phyloP scores from a whole-genome alignment of 2,888 invertebrate species.

The Prostheceraeus crozeri region DNA sequence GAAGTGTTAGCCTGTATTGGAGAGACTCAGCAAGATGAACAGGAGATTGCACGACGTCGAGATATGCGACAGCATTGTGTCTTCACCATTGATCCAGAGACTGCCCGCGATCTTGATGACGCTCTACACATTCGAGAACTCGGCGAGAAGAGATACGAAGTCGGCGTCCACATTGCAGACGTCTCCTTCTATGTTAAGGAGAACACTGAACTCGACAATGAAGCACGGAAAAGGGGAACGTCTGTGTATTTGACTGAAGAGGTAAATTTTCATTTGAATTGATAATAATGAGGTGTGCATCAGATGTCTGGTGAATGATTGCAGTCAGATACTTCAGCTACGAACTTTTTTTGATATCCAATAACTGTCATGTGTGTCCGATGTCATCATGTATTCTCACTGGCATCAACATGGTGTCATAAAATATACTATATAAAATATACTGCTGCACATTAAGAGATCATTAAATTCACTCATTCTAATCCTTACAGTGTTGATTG shows the following conservation, averaged over 20 bases:
- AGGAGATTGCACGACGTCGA: not conserved
- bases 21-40: constrained; percentile 4
- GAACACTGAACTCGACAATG: constrained; percentile 45
- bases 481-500: too few relatives aligned
- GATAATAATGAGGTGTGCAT: too few relatives aligned
- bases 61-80: constrained; percentile 63
- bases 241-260: constrained; percentile 44
- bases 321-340: too few relatives aligned
- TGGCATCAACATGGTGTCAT: too few relatives aligned
- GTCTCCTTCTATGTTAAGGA: constrained; percentile 45
- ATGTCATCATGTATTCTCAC: too few relatives aligned
- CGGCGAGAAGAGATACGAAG: constrained; percentile 10
- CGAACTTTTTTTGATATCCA: too few relatives aligned
- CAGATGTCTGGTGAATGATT: too few relatives aligned
- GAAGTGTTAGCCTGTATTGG: constrained; percentile 62
- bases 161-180: constrained; percentile 49
- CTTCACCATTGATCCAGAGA: constrained; percentile 86
- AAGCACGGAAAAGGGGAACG: constrained; percentile 43
- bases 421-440: too few relatives aligned
- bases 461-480: too few relatives aligned
- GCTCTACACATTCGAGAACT: constrained; percentile 51
- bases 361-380: too few relatives aligned
- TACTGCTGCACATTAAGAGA: too few relatives aligned
- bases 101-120: constrained; percentile 86
- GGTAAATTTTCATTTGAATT: too few relatives aligned